Conservation (phyloP, 1,140 invertebrate species). For the Drosophila sp. region DNA sequence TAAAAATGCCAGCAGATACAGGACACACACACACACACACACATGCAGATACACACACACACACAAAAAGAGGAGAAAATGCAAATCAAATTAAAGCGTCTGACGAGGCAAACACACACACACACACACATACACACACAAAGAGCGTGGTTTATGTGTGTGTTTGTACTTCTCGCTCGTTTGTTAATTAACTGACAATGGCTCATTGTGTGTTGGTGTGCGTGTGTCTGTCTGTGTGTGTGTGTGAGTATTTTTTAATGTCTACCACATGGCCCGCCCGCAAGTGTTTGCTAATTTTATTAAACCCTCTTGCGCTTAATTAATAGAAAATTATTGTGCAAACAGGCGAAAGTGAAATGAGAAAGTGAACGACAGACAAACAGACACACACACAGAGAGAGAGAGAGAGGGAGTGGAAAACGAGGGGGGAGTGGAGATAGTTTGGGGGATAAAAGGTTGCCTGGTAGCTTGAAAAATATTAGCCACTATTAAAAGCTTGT, state of each 20-base stretch:
- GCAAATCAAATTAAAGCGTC: slow-evolving; percentile 71
- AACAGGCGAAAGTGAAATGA: slow-evolving; percentile 37
- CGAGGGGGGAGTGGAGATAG: not conserved
- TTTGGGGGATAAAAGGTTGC: not conserved
- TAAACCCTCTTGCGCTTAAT: slow-evolving; percentile 72
- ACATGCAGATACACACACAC: not conserved
- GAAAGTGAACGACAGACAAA: slow-evolving; percentile 4
- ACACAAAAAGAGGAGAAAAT: slow-evolving; percentile 34
- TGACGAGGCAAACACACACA: slow-evolving; percentile 47
- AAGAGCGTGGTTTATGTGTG: not conserved
- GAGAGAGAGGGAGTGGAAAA: not conserved
- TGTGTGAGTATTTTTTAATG: slow-evolving; percentile 46
- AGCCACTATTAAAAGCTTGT: slow-evolving; percentile 54
- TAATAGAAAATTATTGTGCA: slow-evolving; percentile 78
- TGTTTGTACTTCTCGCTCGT: slow-evolving; percentile 37
- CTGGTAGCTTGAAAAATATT: slow-evolving; percentile 47
- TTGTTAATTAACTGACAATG: slow-evolving; percentile 78
- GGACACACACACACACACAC: not conserved
- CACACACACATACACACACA: slow-evolving; percentile 1
- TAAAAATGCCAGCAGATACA: slow-evolving; percentile 3
- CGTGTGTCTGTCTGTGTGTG: slow-evolving; percentile 20
- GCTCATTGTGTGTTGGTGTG: slow-evolving; percentile 16
- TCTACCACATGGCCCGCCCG: slow-evolving; percentile 37
- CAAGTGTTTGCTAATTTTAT: slow-evolving; percentile 80
- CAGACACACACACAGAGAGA: not conserved